Base-by-base conservation (phyloP, 2,113 vertebrate species). In the Oryzias celebensis region DNA sequence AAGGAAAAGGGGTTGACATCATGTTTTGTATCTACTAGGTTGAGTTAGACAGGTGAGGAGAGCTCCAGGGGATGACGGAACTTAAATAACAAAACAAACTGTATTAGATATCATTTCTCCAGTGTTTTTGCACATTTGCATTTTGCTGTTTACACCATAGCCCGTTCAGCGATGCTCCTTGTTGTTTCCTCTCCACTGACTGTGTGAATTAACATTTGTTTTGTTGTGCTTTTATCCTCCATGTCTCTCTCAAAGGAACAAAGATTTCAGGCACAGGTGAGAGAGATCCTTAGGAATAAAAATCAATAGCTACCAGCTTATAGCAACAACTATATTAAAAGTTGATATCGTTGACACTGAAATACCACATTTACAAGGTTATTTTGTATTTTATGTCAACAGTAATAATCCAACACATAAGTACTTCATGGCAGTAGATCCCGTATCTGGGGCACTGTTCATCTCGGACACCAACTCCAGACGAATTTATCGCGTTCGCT, bases 241-340 rank as follows among this genome's bases (percentile, higher is more conserved):
- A 36, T 69, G 90, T 90, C 90, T 88, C 84, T 85, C 68, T 91
- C 88, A 90, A 93, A 99, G 97, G 94, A 99, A 98, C 93, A 99
- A 99, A 94, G 97, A 99, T 92, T 99, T 98, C 94, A 94, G 97
- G 93, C 96, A 99, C 95, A 98, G 97, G 96, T 99, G 92, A 96
- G 94, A 93, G 92, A 96, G 94, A 93, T 58, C 7, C 53, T 60
- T 52, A 26, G 14, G n/a, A 28, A 8, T 3, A 50, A 22, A 68
- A 50, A 68, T 68, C 63, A 47, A 52, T 62, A 56, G 48, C 28
- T 63, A 41, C 2, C 14, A 7, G 20, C 14, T 58, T 52, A 48
- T 58, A 62, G 12, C 18, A 52, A 41, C 28, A 57, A 59, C 15
- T 47, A 14, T 17, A 58, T 60, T 45, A 53, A 7, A 8, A 7